Conservation (phyloP, 2,113 vertebrate species). For the Heteronetta atricapilla region DNA sequence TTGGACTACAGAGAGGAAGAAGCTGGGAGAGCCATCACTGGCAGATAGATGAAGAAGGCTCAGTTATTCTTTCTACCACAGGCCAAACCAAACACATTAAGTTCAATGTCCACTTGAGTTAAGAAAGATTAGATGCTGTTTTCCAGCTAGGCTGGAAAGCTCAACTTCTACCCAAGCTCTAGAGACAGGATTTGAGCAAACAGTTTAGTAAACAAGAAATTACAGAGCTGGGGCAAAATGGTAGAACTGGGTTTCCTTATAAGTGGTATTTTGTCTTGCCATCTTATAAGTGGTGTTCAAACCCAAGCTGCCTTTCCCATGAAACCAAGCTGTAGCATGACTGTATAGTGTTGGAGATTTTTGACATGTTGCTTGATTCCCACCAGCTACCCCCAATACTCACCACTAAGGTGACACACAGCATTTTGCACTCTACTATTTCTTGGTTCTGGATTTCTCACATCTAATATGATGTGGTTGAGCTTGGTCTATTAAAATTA, state of each 20-base stretch:
- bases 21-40: neutral
- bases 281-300: neutral
- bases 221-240: neutral
- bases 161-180: neutral
- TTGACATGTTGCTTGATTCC: rapidly evolving
- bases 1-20: neutral
- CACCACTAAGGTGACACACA: neutral
- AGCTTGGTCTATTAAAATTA: neutral
- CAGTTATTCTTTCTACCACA: neutral
- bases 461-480: neutral
- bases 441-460: neutral
- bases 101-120: neutral
- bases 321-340: neutral
- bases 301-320: neutral
- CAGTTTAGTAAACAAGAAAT: neutral
- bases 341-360: neutral
- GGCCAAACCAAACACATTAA: neutral
- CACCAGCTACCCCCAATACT: neutral
- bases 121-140: neutral
- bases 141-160: neutral
- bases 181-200: neutral
- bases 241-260: neutral
- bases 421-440: neutral
- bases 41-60: neutral
- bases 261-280: neutral